Base-by-base conservation (phyloP, 2,797 vertebrate species). In the Coccyzus lansbergi region DNA sequence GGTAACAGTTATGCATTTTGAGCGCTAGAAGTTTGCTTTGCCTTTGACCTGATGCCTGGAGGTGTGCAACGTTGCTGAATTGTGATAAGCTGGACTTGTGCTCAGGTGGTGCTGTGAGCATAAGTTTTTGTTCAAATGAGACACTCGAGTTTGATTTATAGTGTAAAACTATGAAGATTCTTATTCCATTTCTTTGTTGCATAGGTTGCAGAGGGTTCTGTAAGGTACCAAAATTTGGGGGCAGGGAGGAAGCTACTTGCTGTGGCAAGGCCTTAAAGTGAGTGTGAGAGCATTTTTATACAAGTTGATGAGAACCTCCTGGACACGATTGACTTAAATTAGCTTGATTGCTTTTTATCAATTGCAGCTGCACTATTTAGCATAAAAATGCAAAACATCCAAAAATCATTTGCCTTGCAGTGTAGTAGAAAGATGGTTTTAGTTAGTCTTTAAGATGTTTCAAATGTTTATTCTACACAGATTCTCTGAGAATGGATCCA, bases 281-380 rank as follows among this genome's bases (percentile, higher is more conserved):
- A 98, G 93, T 96, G 94, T 96, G 95, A 97, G 97, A 97, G 94
- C 92, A 79, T 97, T 98, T 97, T 98, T 96, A 97, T 95, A 88
- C 95, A 97, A 97, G 96, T 97, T 97, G 97, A 97, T 97, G 97
- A 98, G 97, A 98, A 97, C 97, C 97, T 98, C 97, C 97, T 98
- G 97, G 97, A 97, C 95, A 95, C 97, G 96, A 98, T 98, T 98
- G 97, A 98, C 97, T 98, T 98, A 97, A 97, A 98, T 98, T 98
- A 98, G 94, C 96, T 97, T 98, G 98, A 98, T 98, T 98, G 97
- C 96, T 95, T 97, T 98, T 98, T 98, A 98, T 98, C 97, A 98
- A 96, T 97, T 94, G 80, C 98, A 98, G 98, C 97, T 98, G 97
- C 51, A 46, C 96, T 97, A 65, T 97, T 98, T 98, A 97, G 97